Base-by-base conservation (phyloP, 2,888 invertebrate species). In the Mystacides longicornis region DNA sequence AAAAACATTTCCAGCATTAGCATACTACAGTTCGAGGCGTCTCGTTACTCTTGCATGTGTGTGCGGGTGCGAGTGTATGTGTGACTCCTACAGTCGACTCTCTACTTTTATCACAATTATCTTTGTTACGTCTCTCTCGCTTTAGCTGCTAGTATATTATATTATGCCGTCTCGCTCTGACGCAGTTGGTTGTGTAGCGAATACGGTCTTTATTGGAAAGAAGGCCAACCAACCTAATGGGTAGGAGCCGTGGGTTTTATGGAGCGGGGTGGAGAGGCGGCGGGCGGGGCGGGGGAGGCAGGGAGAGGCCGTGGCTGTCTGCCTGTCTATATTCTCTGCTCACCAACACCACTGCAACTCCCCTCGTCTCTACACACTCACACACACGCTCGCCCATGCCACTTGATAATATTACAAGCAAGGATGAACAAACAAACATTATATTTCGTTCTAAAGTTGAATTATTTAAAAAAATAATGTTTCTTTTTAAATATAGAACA, bases 171-270 rank as follows among this genome's bases (percentile, higher is more conserved):
- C 46, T 46, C 20, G 11, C 22, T 46, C 20, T 19, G 9, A 3
- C 20, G 22, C 45, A 51, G 27, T 43, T 23, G 50, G 23, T 42
- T 46, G 45, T 18, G 50, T 42, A 14, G 37, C 16, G 37, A 37
- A 37, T 37, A 37, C 37, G 33, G 33, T 21, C 55, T 45, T 49
- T 23, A 54, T 37, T 56, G 60, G 60, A 60, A 57, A 58, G 57
- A 60, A 60, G 57, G 57, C 57, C 60, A 58, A 54, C 49, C 60
- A 56, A 52, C 52, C 55, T 54, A 50, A 31, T 42, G 51, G 55
- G 46, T 23, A 23, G 21, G 49, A 33, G 52, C 23, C 21, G 16
- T 33, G 27, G 49, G 20, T 11, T 48, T n/a, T 46, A 1, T 5
- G 31, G 47, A 31, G 42, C 14, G 52, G 43, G 16, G 45, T 46